Evolutionary conservation across 2,888 invertebrate genomes (phyloP).

Genomic region (Ephialtes manifestator): DNA sequence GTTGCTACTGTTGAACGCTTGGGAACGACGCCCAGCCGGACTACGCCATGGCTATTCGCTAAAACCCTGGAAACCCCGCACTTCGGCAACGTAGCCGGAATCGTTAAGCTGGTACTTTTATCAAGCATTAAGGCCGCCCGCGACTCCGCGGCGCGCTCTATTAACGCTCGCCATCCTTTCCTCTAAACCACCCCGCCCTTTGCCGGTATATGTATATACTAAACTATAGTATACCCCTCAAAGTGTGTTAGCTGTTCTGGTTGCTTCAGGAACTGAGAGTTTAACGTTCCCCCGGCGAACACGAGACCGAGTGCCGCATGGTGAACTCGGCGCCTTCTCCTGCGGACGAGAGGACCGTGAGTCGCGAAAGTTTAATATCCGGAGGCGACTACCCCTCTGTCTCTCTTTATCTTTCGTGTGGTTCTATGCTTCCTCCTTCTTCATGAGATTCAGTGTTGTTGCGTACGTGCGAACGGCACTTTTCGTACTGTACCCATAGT

Average conservation of each 20-base stretch:
- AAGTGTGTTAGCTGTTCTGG: constrained; percentile 40
- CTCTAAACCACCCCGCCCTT: background rate
- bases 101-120: constrained; percentile 73
- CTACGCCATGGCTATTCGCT: constrained; percentile 7
- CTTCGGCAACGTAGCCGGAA: constrained; percentile 51
- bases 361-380: constrained; percentile 50
- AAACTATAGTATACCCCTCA: constrained; percentile 24
- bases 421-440: background rate
- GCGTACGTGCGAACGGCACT: constrained; percentile 20
- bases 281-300: constrained; percentile 56
- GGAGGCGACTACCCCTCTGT: constrained; percentile 8
- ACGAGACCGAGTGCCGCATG: constrained; percentile 20
- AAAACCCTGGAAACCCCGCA: background rate
- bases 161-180: constrained; percentile 40
- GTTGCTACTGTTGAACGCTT: background rate
- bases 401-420: background rate
- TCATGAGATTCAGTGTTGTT: background rate
- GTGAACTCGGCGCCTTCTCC: constrained; percentile 26
- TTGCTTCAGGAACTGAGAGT: constrained; percentile 45
- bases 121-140: constrained; percentile 70
- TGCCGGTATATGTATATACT: constrained; percentile 7
- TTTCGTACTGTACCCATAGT: background rate
- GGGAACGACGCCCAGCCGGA: background rate
- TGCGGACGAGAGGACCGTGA: constrained; percentile 36
- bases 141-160: constrained; percentile 44